A percentile compares a stretch with the other conserved stretches of the same genome.
phyloP scores from a whole-genome alignment of 2,113 vertebrate species.

The Lota lota region DNA sequence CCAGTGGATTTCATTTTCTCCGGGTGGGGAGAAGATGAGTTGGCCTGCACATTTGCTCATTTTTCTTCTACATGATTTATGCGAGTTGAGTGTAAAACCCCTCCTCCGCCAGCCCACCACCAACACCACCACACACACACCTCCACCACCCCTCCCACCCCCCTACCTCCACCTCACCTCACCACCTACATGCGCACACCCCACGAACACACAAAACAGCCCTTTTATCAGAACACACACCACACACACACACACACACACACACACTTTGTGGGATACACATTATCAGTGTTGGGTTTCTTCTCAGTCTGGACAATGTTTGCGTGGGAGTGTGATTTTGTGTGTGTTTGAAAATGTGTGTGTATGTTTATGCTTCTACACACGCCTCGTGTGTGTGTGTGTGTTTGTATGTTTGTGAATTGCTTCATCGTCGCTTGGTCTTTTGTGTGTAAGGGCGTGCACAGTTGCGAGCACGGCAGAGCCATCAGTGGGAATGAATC shows the following conservation, averaged over 20 bases:
- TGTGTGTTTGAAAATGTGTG: conserved; percentile 48
- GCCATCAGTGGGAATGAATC: conserved; percentile 80
- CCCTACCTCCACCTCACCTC: conserved; percentile 34
- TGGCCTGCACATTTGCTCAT: conserved; percentile 99
- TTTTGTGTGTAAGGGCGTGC: conserved; percentile 14
- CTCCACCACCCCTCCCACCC: background rate
- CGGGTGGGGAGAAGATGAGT: conserved; percentile 97
- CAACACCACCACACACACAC: conserved; percentile 11
- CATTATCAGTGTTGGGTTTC: conserved; percentile 88
- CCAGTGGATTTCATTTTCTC: conserved; percentile 99
- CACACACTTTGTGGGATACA: conserved; percentile 61
- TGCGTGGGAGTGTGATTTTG: conserved; percentile 67
- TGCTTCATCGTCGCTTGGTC: conserved; percentile 16
- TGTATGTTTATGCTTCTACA: background rate
- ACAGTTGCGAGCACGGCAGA: conserved; percentile 57
- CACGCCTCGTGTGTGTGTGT: conserved; percentile 11
- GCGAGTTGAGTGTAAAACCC: conserved; percentile 97
- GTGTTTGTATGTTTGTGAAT: conserved; percentile 16
- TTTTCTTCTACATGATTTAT: conserved; percentile 99
- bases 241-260: conserved; percentile 14
- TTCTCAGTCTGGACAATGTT: conserved; percentile 80
- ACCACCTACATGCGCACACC: conserved; percentile 51
- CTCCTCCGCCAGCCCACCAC: background rate
- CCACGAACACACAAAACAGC: conserved; percentile 8
- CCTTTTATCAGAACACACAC: conserved; percentile 1